phyloP scores from a whole-genome alignment of 2,888 invertebrate species.

The Dicyrtoma fusca region DNA sequence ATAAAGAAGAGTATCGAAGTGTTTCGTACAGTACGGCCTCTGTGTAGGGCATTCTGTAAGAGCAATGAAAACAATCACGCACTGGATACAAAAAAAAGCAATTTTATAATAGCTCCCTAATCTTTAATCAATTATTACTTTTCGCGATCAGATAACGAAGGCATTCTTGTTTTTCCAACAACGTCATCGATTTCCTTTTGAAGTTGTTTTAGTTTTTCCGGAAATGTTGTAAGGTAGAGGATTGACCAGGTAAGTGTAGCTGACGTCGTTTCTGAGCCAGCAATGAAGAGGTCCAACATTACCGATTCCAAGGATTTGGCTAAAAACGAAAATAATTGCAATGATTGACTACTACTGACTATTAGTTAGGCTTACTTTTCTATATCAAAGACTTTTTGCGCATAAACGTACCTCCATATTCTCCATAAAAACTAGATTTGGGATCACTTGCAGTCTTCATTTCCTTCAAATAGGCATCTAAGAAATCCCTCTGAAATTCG shows the following conservation, averaged over 20 bases:
- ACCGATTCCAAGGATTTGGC: constrained; percentile 12
- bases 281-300: constrained; percentile 20
- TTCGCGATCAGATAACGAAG: too few species aligned
- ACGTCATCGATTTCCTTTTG: constrained; percentile 26
- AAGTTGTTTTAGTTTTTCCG: constrained; percentile 11
- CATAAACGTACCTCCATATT: constrained; percentile 16
- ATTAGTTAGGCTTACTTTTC: too few species aligned
- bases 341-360: too few species aligned
- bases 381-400: not conserved
- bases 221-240: constrained; percentile 18
- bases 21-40: constrained; percentile 56
- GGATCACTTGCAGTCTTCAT: too few species aligned
- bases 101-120: not conserved
- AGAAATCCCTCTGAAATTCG: not conserved
- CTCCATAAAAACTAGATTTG: not conserved
- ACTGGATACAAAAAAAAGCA: not conserved
- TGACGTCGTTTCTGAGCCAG: constrained; percentile 27
- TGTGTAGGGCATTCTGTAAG: constrained; percentile 54
- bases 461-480: too few species aligned
- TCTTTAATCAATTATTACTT: too few species aligned
- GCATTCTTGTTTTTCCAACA: not conserved
- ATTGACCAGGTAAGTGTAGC: constrained; percentile 22
- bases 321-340: too few species aligned
- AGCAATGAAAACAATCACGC: too few species aligned
- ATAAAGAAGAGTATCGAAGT: constrained; percentile 52